Conservation (phyloP, 2,113 vertebrate genomes). For the Chamaetylas fuelleborni region DNA sequence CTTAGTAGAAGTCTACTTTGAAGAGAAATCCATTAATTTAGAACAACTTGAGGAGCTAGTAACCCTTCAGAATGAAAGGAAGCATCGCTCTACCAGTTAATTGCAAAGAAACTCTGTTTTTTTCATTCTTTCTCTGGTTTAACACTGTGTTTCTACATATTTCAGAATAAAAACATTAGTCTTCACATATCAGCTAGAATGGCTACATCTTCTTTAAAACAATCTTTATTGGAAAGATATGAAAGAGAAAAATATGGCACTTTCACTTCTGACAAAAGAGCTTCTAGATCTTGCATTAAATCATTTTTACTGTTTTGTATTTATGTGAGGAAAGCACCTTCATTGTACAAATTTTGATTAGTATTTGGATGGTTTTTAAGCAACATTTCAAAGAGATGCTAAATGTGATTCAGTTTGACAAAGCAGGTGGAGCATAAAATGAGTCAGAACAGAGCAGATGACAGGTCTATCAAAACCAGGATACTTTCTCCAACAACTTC, state of each 20-base stretch:
- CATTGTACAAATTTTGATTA: neutral
- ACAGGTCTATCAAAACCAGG: constrained; percentile 2
- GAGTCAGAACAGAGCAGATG: constrained; percentile 15
- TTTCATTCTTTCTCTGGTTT: neutral
- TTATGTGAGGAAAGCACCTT: neutral
- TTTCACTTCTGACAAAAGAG: neutral
- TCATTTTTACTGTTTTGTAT: neutral
- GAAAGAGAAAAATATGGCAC: neutral
- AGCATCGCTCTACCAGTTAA: neutral
- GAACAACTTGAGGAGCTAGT: neutral
- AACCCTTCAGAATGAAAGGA: neutral
- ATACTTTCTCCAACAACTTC: constrained; percentile 2
- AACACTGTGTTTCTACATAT: neutral
- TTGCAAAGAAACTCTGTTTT: neutral
- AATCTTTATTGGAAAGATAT: neutral
- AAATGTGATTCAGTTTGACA: constrained; percentile 3
- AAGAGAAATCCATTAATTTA: neutral
- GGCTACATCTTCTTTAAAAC: neutral
- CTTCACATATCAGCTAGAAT: neutral
- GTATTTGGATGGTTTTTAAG: neutral
- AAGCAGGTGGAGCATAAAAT: constrained; percentile 29
- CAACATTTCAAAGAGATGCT: neutral
- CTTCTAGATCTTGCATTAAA: neutral
- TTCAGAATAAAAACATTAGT: neutral
- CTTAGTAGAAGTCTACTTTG: neutral